Conservation (phyloP, 2,888 invertebrate species). For the Tetanocera ferruginea region DNA sequence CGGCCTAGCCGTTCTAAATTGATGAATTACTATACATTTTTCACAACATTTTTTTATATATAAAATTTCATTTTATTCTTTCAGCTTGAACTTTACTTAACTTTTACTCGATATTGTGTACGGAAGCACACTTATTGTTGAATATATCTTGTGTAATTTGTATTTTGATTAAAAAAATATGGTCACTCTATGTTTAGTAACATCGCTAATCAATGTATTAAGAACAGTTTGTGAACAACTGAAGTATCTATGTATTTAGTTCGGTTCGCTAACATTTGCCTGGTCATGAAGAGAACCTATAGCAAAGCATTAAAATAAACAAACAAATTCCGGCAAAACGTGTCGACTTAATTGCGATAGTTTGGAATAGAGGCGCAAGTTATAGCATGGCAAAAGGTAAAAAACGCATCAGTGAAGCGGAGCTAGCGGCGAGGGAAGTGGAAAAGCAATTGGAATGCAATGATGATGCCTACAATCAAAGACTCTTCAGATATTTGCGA, state of each 20-base stretch:
- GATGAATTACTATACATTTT: no score
- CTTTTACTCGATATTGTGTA: no score
- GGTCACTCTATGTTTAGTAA: no score
- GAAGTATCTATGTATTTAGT: not conserved
- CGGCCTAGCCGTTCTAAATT: no score
- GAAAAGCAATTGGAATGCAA: slow-evolving; percentile 47
- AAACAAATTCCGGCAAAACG: not conserved
- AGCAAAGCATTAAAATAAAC: not conserved
- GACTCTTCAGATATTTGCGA: slow-evolving; percentile 56
- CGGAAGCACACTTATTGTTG: no score
- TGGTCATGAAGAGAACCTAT: not conserved
- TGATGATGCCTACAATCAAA: slow-evolving; percentile 56
- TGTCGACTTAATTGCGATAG: not conserved
- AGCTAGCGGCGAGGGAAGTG: slow-evolving; percentile 10
- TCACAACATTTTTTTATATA: no score
- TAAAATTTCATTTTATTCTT: no score
- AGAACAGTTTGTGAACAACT: not conserved
- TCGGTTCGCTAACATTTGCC: not conserved
- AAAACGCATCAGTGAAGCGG: slow-evolving; percentile 24
- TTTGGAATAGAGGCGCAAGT: not conserved
- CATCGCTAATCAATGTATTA: no score
- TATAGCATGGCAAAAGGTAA: slow-evolving; percentile 38
- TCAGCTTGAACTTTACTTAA: no score
- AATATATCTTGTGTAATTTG: no score
- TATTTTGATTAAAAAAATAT: no score